Evolutionary conservation across 2,797 vertebrate species (phyloP), one percentile per base, ranked within the genome.

Genomic region (Lacerta agilis): DNA sequence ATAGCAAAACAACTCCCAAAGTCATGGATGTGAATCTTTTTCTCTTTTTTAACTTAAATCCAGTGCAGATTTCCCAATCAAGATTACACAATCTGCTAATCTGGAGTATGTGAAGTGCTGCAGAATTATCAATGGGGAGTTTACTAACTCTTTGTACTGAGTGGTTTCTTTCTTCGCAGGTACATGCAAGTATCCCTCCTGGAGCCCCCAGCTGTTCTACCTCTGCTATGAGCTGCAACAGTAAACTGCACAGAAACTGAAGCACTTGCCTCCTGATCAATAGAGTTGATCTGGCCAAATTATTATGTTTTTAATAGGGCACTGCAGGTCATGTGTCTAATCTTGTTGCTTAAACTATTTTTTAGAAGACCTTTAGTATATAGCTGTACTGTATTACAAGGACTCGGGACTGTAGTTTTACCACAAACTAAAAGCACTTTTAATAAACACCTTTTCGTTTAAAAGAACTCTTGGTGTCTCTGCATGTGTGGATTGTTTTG

Each of bases 171-270:
- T 77, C 88, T 0, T 97, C 96, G 5, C 91, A 97, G 97, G 94
- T 97, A 97, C 89, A 87, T 97, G 94, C 95, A 96, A 1, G 97
- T 97, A 61, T 97, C 97, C 73, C 96, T 97, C 80, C 82, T 97
- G 93, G 95, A 97, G 8, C 95, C 94, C 3, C 97, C 97, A 64
- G 89, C 82, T 13, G 43, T 95, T 86, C 96, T 97, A 82, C 97
- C 96, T 92, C 94, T 97, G 17, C 88, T 92, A 0, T 96, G 96
- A 95, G 88, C 13, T 71, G n/a, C 84, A 23, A 4, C 77, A 38
- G 18, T 84, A 29, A n/a, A 43, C 41, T 20, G 80, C 58, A 86
- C 36, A 87, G 33, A 86, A 86, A 73, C 64, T 27, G 36, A 38
- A 83, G 61, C 88, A 41, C 45, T 27, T 90, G 92, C 15, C 9